Evolutionary conservation across 2,888 invertebrate genomes (phyloP).

Genomic region (Adineta ricciae): DNA sequence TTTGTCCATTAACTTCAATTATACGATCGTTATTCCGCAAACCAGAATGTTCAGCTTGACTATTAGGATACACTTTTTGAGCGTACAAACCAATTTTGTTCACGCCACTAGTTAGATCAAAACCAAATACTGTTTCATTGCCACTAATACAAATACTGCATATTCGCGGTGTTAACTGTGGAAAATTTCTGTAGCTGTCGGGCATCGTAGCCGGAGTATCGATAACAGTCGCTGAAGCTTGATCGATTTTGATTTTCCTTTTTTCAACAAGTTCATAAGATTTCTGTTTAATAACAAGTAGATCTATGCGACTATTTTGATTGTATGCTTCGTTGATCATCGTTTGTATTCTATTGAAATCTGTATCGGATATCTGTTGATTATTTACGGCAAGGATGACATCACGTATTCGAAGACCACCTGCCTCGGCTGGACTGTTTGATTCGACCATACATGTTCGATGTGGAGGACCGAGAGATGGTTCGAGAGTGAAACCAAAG

Average conservation of each 20-base stretch:
- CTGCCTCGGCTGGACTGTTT: neutral
- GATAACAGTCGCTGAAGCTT: neutral
- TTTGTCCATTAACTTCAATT: neutral
- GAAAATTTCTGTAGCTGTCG: neutral
- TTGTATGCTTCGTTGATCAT: neutral
- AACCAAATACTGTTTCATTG: neutral
- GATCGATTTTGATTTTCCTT: neutral
- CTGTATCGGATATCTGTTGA: neutral
- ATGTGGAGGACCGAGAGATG: neutral
- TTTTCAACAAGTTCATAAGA: neutral
- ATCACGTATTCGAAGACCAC: slow-evolving; percentile 7
- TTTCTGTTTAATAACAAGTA: too few species aligned
- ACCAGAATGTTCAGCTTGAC: neutral
- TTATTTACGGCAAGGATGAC: neutral
- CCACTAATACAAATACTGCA: neutral
- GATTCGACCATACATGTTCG: neutral
- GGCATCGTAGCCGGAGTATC: neutral
- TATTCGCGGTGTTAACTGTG: neutral
- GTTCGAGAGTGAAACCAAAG: neutral
- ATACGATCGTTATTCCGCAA: neutral
- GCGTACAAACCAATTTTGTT: neutral
- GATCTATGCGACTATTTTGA: too few species aligned
- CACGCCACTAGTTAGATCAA: neutral
- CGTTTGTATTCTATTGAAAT: neutral
- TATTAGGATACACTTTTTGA: neutral